Percentiles rank a stretch among this genome's conserved stretches.
Evolutionary conservation across 1,140 invertebrate species (phyloP).

Genomic region (Akabosia matsudoensis): DNA sequence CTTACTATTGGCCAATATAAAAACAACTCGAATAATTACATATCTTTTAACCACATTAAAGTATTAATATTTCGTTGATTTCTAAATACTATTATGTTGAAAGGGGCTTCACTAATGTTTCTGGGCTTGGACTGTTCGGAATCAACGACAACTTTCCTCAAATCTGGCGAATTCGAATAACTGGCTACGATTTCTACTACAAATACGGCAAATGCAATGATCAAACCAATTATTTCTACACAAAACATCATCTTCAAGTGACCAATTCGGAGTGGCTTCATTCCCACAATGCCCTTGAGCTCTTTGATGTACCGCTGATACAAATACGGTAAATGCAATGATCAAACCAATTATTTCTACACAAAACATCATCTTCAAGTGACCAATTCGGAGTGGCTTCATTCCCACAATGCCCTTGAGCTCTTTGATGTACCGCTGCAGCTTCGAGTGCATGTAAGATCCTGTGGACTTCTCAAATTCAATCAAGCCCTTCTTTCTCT

Average conservation of each 20-base stretch:
- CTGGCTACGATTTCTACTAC: no score
- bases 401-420: neutral
- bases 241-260: constrained; percentile 11
- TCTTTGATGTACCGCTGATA: no score
- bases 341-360: neutral
- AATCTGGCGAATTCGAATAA: no score
- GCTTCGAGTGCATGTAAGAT: neutral
- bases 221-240: neutral
- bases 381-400: neutral
- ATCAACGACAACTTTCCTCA: no score
- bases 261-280: neutral
- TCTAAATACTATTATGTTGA: no score
- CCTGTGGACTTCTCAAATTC: no score
- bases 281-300: neutral
- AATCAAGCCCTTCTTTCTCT: neutral
- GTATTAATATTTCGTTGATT: no score
- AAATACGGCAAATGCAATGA: neutral
- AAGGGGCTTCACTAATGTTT: no score
- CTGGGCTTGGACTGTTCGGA: no score
- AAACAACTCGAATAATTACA: no score
- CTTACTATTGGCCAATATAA: no score
- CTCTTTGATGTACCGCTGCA: neutral
- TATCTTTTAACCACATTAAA: no score
- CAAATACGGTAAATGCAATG: neutral
- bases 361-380: constrained; percentile 9